Base-by-base conservation (phyloP, 2,888 invertebrate species). In the Masnerella sp. region DNA sequence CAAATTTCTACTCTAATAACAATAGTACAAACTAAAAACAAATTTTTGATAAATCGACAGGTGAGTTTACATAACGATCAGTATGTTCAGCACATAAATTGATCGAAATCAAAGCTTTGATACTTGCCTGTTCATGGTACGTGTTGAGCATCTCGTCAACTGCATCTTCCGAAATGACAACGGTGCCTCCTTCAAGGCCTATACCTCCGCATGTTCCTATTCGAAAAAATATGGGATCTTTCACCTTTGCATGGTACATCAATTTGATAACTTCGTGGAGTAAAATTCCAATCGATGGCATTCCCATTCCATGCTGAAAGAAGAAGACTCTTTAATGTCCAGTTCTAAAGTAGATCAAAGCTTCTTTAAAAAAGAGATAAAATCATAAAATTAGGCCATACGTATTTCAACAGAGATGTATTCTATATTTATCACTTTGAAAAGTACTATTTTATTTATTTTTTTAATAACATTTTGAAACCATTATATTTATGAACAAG, bases 231-330 rank as follows among this genome's bases (percentile, higher is more conserved):
- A 96, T 90, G 0, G 98, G 97, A 87, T 96, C 96, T 73, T 91
- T 91, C 74, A 92, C 94, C 85, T 92, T 93, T 34, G 99, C 97
- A 87, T 97, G 96, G 88, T 95, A 94, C 94, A 99, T 95, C 81
- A 99, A 89, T 89, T 99, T 99, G 85, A 98, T 96, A 74, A 97
- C 90, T 89, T 99, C 99, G 87, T 98, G 97, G 67, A 99, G 91
- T 58, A 99, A 90, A 79, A 99, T 98, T 52, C 96, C 96, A 59
- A 98, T 93, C 0, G 99, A 99, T 3, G 99, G 97, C 58, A 96
- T 94, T 3, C 99, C 99, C 96, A 99, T 99, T 65, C 99, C 99
- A 85, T 99, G 99, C 96, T 97, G 89, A 8, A 0, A 89, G 87
- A 52, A 47, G 2, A 36, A 22, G 22, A 22, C 22, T 28, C 28